phyloP scores from a whole-genome alignment of 2,888 invertebrate species.

The Pterobdella sp. region DNA sequence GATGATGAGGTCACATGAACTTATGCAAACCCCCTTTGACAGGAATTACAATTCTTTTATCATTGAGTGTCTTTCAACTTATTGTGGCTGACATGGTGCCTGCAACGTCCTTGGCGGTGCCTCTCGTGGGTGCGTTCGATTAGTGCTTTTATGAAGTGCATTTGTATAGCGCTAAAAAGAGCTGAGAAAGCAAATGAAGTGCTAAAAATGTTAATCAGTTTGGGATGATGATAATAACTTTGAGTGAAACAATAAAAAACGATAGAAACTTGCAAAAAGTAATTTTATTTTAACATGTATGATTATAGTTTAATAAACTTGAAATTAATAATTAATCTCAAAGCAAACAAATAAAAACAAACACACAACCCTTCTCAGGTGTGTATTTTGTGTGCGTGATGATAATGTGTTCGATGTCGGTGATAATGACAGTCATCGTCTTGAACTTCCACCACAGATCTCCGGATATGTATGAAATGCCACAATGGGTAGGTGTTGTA shows the following conservation, averaged over 20 bases:
- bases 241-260: no score
- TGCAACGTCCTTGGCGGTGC: constrained; percentile 38
- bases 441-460: constrained; percentile 93
- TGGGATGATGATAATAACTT: no score
- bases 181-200: no score
- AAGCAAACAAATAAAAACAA: neutral
- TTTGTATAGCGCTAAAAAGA: no score
- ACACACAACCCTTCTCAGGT: constrained; percentile 58
- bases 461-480: constrained; percentile 72
- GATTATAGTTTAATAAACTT: no score
- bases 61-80: constrained; percentile 38
- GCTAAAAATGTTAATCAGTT: no score
- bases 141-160: no score
- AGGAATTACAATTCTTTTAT: constrained; percentile 39
- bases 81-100: constrained; percentile 39
- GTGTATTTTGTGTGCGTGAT: constrained; percentile 97
- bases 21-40: no score
- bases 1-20: neutral
- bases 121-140: constrained; percentile 37
- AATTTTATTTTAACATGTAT: neutral
- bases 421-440: constrained; percentile 90
- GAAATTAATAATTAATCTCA: no score
- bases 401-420: constrained; percentile 96
- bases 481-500: constrained; percentile 48
- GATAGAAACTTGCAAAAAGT: no score